Base-by-base conservation (phyloP, 1,140 invertebrate species). In the Microvelia longipes region DNA sequence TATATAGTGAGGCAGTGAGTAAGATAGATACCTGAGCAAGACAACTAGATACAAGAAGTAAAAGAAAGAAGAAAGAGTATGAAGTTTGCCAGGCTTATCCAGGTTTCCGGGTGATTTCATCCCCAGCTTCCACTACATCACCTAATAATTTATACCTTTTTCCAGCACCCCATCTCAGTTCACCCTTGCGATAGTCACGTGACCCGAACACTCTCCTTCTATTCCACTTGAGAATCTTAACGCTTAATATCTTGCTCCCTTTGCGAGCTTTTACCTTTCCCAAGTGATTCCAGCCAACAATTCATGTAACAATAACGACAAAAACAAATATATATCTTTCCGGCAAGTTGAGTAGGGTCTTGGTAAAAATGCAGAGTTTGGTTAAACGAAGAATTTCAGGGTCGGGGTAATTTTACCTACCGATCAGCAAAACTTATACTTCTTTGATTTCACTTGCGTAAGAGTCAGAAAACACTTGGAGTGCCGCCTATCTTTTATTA, bases 21-120 rank as follows among this genome's bases (percentile, higher is more conserved):
- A n/a, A n/a, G n/a, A n/a, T n/a, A n/a, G n/a, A n/a, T n/a, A n/a
- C n/a, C n/a, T n/a, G n/a, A n/a, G n/a, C n/a, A n/a, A n/a, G n/a
- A n/a, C n/a, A n/a, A n/a, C n/a, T n/a, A n/a, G n/a, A n/a, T n/a
- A n/a, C n/a, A n/a, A n/a, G n/a, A n/a, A n/a, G n/a, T n/a, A n/a
- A n/a, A n/a, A n/a, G n/a, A n/a, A n/a, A n/a, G n/a, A n/a, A n/a
- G n/a, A n/a, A n/a, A n/a, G n/a, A n/a, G n/a, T n/a, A n/a, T n/a
- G n/a, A 26, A 61, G 68, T 68, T 29, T 60, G 26, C 14, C 11
- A 24, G 68, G 25, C 35, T 69, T 69, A 69, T 69, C 68, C 68
- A 25, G 62, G 26, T 69, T 69, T 61, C 63, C 68, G 68, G 68
- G 26, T 35, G 68, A 65, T 69, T 69, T 60, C 68, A 26, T 25